Percentiles rank a stretch among this genome's conserved stretches.
These are phyloP conservation scores for Antidorcas marsupialis DNA, from an alignment of 2,113 vertebrate species.

Conservation along the genomic window DNA sequence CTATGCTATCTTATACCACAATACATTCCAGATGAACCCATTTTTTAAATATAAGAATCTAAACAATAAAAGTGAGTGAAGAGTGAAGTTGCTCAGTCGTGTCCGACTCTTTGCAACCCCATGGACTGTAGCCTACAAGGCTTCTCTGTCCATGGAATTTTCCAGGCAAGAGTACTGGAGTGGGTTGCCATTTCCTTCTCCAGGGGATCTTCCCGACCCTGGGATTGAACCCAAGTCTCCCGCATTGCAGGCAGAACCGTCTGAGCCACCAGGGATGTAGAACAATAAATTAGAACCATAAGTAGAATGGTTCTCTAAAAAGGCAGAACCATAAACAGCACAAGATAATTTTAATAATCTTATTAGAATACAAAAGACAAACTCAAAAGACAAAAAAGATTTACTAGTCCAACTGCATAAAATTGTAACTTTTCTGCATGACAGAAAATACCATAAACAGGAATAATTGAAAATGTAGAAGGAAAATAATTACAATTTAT, in stretches of 20 bases:
- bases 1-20: not conserved
- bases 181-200: no score
- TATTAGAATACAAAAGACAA: not conserved
- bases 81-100: no score
- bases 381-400: not conserved
- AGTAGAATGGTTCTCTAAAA: not conserved
- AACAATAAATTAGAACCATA: not conserved
- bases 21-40: not conserved
- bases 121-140: no score
- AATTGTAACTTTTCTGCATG: not conserved
- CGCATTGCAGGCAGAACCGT: rapidly evolving
- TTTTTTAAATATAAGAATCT: not conserved
- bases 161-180: no score
- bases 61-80: not conserved
- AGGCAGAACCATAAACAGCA: not conserved
- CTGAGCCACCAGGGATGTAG: not conserved
- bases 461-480: not conserved
- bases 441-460: not conserved
- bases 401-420: not conserved
- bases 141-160: no score
- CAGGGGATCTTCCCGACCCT: no score
- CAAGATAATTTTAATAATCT: not conserved
- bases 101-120: no score
- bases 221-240: no score
- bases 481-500: not conserved